These are phyloP conservation scores for Morpho achilles DNA, from an alignment of 2,888 invertebrate species.

Conservation along the genomic window DNA sequence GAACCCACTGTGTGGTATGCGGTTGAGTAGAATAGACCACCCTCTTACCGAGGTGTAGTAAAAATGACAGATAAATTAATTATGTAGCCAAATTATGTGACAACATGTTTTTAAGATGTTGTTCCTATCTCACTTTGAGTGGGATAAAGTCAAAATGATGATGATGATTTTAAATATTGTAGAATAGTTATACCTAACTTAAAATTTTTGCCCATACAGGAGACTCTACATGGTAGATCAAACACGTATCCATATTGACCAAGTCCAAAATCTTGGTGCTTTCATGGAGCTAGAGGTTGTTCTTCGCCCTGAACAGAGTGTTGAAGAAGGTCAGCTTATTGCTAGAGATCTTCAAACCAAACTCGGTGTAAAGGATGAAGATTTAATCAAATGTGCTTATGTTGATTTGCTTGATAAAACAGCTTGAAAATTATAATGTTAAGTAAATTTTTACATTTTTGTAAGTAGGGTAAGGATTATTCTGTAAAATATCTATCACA, in stretches of 20 bases:
- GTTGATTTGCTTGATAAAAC: slow-evolving; percentile 80
- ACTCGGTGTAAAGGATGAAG: slow-evolving; percentile 80
- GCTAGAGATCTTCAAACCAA: slow-evolving; percentile 83
- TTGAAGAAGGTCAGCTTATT: slow-evolving; percentile 84
- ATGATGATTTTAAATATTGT: too few relatives aligned
- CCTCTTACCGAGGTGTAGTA: not conserved
- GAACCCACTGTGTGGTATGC: too few relatives aligned
- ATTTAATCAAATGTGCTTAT: slow-evolving; percentile 87
- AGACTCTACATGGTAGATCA: slow-evolving; percentile 88
- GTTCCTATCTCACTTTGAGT: too few relatives aligned
- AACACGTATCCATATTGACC: slow-evolving; percentile 93
- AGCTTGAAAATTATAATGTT: too few relatives aligned
- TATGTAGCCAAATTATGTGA: too few relatives aligned
- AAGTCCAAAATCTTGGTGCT: slow-evolving; percentile 87
- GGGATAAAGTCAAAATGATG: too few relatives aligned
- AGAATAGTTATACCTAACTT: not conserved
- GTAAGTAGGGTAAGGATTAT: too few relatives aligned
- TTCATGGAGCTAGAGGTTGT: slow-evolving; percentile 93
- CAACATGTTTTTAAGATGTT: too few relatives aligned
- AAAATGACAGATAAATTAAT: not conserved
- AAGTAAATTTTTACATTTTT: not conserved
- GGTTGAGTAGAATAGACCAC: not conserved
- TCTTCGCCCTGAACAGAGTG: slow-evolving; percentile 81
- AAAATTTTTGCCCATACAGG: slow-evolving; percentile 54
- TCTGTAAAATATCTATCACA: too few relatives aligned